phyloP scores from a whole-genome alignment of 2,888 invertebrate species.

The Tholera decimalis region DNA sequence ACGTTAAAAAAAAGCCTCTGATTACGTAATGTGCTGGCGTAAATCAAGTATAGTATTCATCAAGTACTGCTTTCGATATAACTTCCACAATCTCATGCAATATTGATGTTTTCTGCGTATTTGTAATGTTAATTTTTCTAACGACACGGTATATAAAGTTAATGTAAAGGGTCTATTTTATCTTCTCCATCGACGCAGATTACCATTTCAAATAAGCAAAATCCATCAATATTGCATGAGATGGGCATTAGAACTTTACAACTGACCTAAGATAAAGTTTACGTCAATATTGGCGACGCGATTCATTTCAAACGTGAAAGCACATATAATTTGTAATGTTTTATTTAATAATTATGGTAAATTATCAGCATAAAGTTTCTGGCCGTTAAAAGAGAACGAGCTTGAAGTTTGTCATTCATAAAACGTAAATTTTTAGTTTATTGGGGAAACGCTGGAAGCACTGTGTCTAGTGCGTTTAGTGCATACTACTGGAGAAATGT shows the following conservation, averaged over 20 bases:
- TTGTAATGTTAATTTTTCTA: constrained; percentile 53
- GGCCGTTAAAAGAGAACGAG: constrained; percentile 17
- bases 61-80: constrained; percentile 25
- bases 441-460: constrained; percentile 36
- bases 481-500: constrained; percentile 13
- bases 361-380: constrained; percentile 41
- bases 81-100: constrained; percentile 30
- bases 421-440: constrained; percentile 32
- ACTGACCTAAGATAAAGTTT: constrained; percentile 46
- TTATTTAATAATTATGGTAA: constrained; percentile 53
- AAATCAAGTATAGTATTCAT: constrained; percentile 3
- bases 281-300: constrained; percentile 37
- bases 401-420: constrained; percentile 38
- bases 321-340: constrained; percentile 39
- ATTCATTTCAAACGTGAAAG: constrained; percentile 56
- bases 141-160: constrained; percentile 40
- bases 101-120: constrained; percentile 39
- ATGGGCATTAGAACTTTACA: constrained; percentile 40
- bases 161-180: constrained; percentile 55
- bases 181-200: constrained; percentile 42
- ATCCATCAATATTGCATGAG: constrained; percentile 58
- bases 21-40: neutral
- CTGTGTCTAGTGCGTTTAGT: constrained; percentile 6
- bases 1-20: too few species aligned
- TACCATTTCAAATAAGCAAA: constrained; percentile 51